Evolutionary conservation across 2,113 vertebrate species (phyloP).

Genomic region (Apaloderma vittatum): DNA sequence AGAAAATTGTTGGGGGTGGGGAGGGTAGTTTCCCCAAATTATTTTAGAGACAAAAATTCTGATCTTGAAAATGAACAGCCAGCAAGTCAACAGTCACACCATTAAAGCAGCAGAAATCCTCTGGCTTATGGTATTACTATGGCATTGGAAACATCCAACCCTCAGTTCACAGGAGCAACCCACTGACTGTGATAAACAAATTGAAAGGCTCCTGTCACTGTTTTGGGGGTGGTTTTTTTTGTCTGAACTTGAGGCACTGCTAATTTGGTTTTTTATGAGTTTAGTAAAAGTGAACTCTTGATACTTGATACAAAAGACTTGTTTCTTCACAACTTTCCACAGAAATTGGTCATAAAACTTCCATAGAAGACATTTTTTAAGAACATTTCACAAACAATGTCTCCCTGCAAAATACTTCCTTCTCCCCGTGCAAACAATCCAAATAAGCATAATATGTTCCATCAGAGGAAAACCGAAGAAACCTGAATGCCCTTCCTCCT

Average conservation of each 20-base stretch:
- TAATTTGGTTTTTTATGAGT: neutral
- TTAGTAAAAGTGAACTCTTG: neutral
- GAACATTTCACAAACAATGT: neutral
- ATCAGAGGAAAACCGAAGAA: neutral
- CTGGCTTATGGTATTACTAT: neutral
- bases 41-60: neutral
- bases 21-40: neutral
- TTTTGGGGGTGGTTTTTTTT: neutral
- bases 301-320: accelerated
- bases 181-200: neutral
- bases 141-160: neutral
- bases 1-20: neutral
- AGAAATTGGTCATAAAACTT: neutral
- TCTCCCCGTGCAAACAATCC: neutral
- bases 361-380: neutral
- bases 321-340: neutral
- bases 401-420: neutral
- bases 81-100: neutral
- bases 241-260: neutral
- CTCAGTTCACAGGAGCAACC: neutral
- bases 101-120: neutral
- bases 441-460: neutral
- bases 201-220: neutral
- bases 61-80: neutral
- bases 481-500: neutral